Evolutionary conservation across 2,888 invertebrate genomes (phyloP).

Genomic region (Phlogophora meticulosa): DNA sequence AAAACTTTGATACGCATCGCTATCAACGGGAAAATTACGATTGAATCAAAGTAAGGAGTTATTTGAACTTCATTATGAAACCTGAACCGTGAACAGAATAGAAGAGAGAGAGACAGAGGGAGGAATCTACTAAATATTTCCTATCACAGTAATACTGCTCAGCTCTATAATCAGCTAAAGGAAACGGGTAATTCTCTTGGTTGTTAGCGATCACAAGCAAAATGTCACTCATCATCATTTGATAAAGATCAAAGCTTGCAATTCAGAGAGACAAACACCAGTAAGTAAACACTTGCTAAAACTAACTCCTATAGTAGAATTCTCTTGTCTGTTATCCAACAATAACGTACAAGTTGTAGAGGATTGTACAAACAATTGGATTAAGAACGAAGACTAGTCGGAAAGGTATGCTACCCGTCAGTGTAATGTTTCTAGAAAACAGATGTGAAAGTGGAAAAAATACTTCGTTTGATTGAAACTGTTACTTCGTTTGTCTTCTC

Average conservation of each 20-base stretch:
- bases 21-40: no score
- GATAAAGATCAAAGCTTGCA: slow-evolving; percentile 26
- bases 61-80: slow-evolving; percentile 11
- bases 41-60: not conserved
- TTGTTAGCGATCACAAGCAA: slow-evolving; percentile 28
- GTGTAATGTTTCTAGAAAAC: slow-evolving; percentile 25
- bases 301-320: slow-evolving; percentile 28
- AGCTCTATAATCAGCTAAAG: slow-evolving; percentile 24
- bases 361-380: slow-evolving; percentile 50
- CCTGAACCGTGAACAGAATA: not conserved
- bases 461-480: slow-evolving; percentile 27
- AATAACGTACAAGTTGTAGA: slow-evolving; percentile 49
- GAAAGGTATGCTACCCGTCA: slow-evolving; percentile 24
- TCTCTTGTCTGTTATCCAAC: slow-evolving; percentile 30
- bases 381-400: slow-evolving; percentile 43
- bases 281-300: slow-evolving; percentile 19
- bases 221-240: slow-evolving; percentile 31
- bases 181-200: slow-evolving; percentile 37
- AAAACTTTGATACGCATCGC: no score
- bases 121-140: not conserved
- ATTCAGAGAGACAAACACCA: slow-evolving; percentile 9
- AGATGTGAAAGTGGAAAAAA: slow-evolving; percentile 31
- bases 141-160: slow-evolving; percentile 2
- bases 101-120: not conserved
- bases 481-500: slow-evolving; percentile 30